These are phyloP conservation scores for Otolemur garnettii DNA, from an alignment of 2,113 vertebrate species.

Conservation along the genomic window DNA sequence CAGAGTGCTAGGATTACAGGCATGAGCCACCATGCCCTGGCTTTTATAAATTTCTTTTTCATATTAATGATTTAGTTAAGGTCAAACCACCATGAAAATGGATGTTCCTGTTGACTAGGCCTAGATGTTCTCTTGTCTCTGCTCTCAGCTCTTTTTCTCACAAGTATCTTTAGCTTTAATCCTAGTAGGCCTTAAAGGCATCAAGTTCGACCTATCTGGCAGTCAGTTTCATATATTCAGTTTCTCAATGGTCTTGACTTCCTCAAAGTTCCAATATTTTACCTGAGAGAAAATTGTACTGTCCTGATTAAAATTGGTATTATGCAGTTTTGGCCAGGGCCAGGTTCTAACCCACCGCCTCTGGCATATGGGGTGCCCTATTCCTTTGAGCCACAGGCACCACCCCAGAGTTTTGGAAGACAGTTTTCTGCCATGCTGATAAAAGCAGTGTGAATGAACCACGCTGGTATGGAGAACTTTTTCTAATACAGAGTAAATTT, in stretches of 20 bases:
- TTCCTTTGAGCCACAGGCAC: too few species aligned
- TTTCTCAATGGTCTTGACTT: slow-evolving; percentile 4
- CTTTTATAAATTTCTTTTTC: neutral
- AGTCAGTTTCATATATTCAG: neutral
- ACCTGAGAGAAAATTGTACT: neutral
- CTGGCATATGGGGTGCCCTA: too few species aligned
- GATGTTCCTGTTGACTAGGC: neutral
- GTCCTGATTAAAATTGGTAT: neutral
- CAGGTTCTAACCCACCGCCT: too few species aligned
- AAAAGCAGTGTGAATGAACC: neutral
- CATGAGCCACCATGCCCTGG: too few species aligned
- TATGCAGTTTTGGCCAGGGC: neutral
- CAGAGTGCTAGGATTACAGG: too few species aligned
- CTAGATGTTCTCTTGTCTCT: neutral
- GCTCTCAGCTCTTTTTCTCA: neutral
- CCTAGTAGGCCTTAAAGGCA: neutral
- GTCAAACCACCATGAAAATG: neutral
- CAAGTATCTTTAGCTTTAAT: neutral
- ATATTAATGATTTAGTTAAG: neutral
- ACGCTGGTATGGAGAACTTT: neutral
- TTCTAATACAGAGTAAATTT: neutral
- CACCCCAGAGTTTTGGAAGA: neutral
- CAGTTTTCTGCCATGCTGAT: neutral
- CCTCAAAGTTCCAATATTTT: slow-evolving; percentile 21
- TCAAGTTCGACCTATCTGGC: neutral